Evolutionary conservation across 1,140 invertebrate species (phyloP), one percentile per base, ranked within the genome.

Genomic region (Apocrypta bakeri): DNA sequence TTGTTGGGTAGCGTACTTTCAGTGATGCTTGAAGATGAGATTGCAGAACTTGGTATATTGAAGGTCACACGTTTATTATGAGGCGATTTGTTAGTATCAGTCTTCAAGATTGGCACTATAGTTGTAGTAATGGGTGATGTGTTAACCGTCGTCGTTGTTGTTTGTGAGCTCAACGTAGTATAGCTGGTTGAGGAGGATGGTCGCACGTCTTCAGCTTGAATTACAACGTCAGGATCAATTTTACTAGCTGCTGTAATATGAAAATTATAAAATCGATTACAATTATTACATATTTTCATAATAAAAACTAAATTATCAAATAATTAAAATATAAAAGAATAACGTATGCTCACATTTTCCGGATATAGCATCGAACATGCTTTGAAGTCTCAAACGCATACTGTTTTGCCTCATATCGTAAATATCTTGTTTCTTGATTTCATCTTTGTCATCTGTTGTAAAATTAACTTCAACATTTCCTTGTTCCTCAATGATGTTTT

Each of bases 351-450:
- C 85, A 91, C 90, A 85, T 89, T 91, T 92, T 9, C 91, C 91
- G n/a, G 91, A 91, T 85, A 92, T 91, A 1, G 91, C 91, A 85
- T 92, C 89, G 33, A 92, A 92, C 91, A 92, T 92, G 72, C 90
- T 92, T 64, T 91, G 90, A 7, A 92, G 84, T 69, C 90, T 89
- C 0, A 88, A 85, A 31, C 89, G 89, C 91, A 92, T 91, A 77
- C 89, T 92, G 0, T 87, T 91, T 84, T 91, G 87, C 25, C 91
- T 87, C 91, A 91, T 92, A 37, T 89, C 87, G 12, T 88, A 79
- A 48, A 92, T 90, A 72, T 92, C 91, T 37, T 89, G 88, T 64
- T 88, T 92, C 66, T 88, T 88, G 31, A 92, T 92, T 85, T 92
- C 91, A 77, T 92, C 90, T 8, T 85, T 86, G 24, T 89, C 89